A percentile compares a stretch with the other conserved stretches of the same genome.
phyloP scores from a whole-genome alignment of 2,797 vertebrate species.

The Emydoidea blandingii region DNA sequence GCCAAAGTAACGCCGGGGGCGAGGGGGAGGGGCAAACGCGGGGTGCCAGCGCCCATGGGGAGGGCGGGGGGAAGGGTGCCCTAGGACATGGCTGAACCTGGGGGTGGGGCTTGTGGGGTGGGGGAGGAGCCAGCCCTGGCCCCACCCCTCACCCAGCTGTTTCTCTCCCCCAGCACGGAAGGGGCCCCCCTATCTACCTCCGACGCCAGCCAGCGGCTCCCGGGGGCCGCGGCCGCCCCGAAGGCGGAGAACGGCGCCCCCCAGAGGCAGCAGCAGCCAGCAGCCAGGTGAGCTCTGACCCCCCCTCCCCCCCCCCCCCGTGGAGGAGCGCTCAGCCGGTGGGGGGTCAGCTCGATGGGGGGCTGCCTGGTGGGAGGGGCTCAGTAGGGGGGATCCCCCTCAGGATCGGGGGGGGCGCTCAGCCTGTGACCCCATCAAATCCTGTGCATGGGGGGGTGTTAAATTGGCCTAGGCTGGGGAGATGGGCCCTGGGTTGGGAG shows the following conservation, averaged over 20 bases:
- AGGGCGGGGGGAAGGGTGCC: not conserved
- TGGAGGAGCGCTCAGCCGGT: accelerated
- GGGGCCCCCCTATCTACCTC: slow-evolving; percentile 39
- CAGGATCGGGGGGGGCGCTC: too few species aligned
- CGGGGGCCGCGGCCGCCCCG: not conserved
- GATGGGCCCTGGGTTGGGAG: too few species aligned
- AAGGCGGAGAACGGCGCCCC: not conserved
- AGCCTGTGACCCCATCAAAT: not conserved
- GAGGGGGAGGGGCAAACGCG: not conserved
- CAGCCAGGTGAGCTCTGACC: slow-evolving; percentile 4
- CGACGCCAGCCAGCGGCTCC: not conserved
- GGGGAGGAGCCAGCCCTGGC: not conserved
- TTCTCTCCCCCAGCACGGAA: slow-evolving; percentile 6
- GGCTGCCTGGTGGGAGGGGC: not conserved
- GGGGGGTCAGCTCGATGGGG: too few species aligned
- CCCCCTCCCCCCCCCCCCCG: not conserved
- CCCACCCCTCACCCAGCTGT: not conserved
- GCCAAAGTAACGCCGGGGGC: not conserved
- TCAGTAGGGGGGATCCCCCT: not conserved
- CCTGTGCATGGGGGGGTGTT: too few species aligned
- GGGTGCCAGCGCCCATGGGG: not conserved
- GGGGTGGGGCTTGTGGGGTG: not conserved
- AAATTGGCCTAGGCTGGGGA: too few species aligned
- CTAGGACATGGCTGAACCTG: not conserved
- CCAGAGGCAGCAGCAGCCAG: not conserved